These are phyloP conservation scores for Planococcus citri DNA, from an alignment of 1,140 invertebrate genomes.

Conservation along the genomic window DNA sequence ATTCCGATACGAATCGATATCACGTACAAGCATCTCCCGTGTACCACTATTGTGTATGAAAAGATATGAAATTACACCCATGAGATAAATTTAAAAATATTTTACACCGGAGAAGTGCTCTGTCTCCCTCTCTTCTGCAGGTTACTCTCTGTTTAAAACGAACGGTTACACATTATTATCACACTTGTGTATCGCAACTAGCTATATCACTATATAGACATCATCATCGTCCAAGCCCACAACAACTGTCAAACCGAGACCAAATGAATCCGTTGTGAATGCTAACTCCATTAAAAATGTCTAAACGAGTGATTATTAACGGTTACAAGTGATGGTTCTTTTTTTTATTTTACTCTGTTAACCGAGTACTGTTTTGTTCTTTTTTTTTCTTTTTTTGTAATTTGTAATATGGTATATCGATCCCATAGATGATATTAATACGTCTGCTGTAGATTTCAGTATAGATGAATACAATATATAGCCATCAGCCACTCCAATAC, in stretches of 20 bases:
- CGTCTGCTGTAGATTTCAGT: no score
- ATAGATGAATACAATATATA: no score
- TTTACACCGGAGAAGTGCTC: background rate
- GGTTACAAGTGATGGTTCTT: background rate
- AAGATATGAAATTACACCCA: conserved; percentile 7
- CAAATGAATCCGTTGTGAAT: conserved; percentile 3
- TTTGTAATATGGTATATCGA: background rate
- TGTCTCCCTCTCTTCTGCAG: no score
- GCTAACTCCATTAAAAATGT: conserved; percentile 3
- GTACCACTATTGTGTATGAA: background rate
- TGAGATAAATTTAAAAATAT: background rate
- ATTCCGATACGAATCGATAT: conserved; percentile 6
- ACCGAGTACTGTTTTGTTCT: background rate
- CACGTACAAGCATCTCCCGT: background rate
- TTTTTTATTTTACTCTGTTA: background rate
- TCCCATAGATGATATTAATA: background rate
- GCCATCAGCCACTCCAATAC: no score
- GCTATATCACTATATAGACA: no score
- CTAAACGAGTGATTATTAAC: conserved; percentile 3
- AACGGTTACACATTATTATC: conserved; percentile 7
- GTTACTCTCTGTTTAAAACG: background rate
- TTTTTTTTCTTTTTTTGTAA: background rate
- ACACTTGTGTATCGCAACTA: background rate
- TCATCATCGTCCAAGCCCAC: conserved; percentile 1
- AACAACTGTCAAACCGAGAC: background rate